Evolutionary conservation across 2,113 vertebrate species (phyloP).

Genomic region (Phalacrocorax brasilianus): DNA sequence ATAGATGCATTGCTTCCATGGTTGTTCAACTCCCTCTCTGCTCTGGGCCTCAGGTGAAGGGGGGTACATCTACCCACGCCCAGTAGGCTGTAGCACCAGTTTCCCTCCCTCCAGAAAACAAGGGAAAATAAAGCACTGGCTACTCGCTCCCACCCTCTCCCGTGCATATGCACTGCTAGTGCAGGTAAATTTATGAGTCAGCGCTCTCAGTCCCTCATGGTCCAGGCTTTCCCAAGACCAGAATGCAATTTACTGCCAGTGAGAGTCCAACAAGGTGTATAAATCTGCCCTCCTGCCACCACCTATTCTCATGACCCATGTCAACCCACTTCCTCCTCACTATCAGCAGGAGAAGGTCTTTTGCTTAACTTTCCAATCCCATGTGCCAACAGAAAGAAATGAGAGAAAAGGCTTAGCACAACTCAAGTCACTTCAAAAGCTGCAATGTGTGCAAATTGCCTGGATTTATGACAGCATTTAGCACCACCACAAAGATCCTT

Average conservation of each 20-base stretch:
- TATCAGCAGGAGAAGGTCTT: neutral
- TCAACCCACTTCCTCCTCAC: neutral
- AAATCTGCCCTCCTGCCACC: neutral
- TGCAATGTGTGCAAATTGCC: neutral
- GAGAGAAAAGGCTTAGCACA: neutral
- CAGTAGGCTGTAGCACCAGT: neutral
- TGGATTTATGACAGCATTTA: neutral
- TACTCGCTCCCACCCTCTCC: neutral
- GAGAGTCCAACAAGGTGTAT: neutral
- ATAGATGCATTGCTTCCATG: accelerated
- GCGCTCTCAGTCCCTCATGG: neutral
- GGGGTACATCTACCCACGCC: neutral
- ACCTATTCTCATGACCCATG: neutral
- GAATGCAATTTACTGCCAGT: slow-evolving; percentile 11
- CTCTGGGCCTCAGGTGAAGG: neutral
- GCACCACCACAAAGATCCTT: neutral
- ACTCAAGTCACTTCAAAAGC: neutral
- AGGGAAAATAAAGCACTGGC: neutral
- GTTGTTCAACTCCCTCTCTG: neutral
- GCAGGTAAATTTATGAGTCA: neutral
- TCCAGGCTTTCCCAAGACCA: neutral
- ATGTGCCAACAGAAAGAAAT: neutral
- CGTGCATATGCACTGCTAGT: neutral
- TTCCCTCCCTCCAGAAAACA: neutral
- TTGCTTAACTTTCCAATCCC: neutral